Evolutionary conservation across 2,888 invertebrate species (phyloP).

Genomic region (Pachymerium ferrugineum): DNA sequence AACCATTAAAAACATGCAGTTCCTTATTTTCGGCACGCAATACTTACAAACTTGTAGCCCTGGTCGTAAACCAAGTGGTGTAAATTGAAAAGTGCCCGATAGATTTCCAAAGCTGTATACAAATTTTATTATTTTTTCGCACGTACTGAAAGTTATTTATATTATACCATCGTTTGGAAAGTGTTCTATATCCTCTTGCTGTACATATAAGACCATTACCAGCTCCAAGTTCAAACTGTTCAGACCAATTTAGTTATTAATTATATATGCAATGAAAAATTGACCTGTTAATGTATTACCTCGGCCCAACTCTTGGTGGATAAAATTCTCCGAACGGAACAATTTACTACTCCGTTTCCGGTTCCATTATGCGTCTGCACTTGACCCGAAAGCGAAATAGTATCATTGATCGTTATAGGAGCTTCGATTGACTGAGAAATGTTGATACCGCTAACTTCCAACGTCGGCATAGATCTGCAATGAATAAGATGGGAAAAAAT

Average conservation of each 20-base stretch:
- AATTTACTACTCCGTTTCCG: constrained; percentile 67
- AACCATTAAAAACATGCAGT: no score
- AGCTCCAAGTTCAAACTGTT: constrained; percentile 62
- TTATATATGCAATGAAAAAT: no score
- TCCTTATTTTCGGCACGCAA: no score
- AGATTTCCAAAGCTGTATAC: constrained; percentile 62
- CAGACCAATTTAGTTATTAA: neutral
- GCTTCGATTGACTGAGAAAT: constrained; percentile 90
- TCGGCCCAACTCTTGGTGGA: constrained; percentile 85
- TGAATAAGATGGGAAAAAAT: neutral
- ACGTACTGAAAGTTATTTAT: neutral
- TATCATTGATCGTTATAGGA: constrained; percentile 79
- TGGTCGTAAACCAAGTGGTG: constrained; percentile 68
- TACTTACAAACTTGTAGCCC: constrained; percentile 65
- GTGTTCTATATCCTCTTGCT: constrained; percentile 69
- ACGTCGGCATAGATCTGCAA: constrained; percentile 58
- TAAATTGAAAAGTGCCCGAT: constrained; percentile 68
- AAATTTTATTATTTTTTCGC: neutral
- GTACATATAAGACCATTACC: constrained; percentile 76
- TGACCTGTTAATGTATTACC: no score
- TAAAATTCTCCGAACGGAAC: constrained; percentile 69
- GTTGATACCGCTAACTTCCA: constrained; percentile 90
- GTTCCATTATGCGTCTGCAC: constrained; percentile 71
- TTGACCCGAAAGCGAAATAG: constrained; percentile 64
- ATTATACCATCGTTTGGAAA: constrained; percentile 58